These are phyloP conservation scores for Neocrepidodera transversa DNA, from an alignment of 2,888 invertebrate species.

Conservation along the genomic window DNA sequence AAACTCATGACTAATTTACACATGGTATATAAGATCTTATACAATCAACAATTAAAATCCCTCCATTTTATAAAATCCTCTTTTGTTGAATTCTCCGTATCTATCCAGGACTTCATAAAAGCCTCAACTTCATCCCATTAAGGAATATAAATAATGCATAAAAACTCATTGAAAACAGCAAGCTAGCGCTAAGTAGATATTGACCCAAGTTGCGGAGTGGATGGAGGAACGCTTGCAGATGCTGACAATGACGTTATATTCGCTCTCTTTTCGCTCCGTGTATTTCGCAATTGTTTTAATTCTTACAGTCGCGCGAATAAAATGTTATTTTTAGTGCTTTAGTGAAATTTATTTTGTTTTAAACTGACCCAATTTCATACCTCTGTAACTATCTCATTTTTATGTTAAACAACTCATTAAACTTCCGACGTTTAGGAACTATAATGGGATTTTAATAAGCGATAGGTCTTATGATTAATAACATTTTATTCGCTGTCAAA, in stretches of 20 bases:
- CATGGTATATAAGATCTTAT: no score
- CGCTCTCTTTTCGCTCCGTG: constrained; percentile 3
- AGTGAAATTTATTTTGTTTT: not conserved
- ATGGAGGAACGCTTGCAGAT: constrained; percentile 12
- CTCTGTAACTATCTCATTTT: no score
- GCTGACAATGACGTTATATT: constrained; percentile 17
- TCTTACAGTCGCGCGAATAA: not conserved
- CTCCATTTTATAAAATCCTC: no score
- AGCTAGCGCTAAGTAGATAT: constrained; percentile 26
- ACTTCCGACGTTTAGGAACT: no score
- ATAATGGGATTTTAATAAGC: no score
- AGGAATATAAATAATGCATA: constrained; percentile 30
- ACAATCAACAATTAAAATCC: no score
- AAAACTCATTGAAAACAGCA: constrained; percentile 27
- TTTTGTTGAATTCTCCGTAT: constrained; percentile 12
- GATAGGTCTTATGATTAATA: no score
- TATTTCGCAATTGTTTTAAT: constrained; percentile 3
- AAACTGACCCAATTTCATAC: no score
- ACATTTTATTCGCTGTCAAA: no score
- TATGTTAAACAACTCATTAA: no score
- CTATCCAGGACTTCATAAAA: constrained; percentile 17
- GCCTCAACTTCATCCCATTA: constrained; percentile 23
- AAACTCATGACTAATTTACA: no score
- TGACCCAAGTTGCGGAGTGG: constrained; percentile 16
- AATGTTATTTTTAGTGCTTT: not conserved